These are phyloP conservation scores for Gallinago solitaria DNA, from an alignment of 2,797 vertebrate species.

Conservation along the genomic window DNA sequence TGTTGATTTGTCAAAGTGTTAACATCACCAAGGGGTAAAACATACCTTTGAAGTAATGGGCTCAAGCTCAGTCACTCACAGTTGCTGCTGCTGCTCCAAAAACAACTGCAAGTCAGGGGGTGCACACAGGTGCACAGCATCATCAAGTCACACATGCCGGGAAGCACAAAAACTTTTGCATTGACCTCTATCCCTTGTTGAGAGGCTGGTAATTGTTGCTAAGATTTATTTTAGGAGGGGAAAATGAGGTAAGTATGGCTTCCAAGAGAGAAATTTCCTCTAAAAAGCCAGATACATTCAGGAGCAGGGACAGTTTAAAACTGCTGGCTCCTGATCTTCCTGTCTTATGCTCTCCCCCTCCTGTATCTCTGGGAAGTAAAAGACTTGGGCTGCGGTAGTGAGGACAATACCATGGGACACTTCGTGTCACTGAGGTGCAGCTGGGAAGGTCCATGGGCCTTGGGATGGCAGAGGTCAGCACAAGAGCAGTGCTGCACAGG, in stretches of 20 bases:
- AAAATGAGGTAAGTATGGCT: background rate
- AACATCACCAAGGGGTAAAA: background rate
- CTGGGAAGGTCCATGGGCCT: background rate
- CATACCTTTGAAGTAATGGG: background rate
- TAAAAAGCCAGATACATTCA: background rate
- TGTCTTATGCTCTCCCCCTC: background rate
- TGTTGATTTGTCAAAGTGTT: background rate
- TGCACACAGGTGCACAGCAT: background rate
- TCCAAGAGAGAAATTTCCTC: background rate
- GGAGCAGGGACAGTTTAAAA: background rate
- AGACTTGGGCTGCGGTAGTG: background rate
- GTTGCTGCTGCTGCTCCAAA: background rate
- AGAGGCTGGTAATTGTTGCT: background rate
- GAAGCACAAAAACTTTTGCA: background rate
- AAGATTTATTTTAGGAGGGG: background rate
- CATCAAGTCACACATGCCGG: rapidly evolving
- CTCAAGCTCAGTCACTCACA: background rate
- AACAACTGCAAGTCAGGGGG: background rate
- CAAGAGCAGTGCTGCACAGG: background rate
- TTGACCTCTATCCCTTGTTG: background rate
- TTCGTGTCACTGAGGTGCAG: background rate
- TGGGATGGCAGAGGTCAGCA: background rate
- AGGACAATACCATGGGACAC: background rate
- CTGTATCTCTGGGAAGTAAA: background rate
- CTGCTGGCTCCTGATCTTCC: background rate